Conservation (phyloP, 1,140 invertebrate species). For the Drosophila sp. region DNA sequence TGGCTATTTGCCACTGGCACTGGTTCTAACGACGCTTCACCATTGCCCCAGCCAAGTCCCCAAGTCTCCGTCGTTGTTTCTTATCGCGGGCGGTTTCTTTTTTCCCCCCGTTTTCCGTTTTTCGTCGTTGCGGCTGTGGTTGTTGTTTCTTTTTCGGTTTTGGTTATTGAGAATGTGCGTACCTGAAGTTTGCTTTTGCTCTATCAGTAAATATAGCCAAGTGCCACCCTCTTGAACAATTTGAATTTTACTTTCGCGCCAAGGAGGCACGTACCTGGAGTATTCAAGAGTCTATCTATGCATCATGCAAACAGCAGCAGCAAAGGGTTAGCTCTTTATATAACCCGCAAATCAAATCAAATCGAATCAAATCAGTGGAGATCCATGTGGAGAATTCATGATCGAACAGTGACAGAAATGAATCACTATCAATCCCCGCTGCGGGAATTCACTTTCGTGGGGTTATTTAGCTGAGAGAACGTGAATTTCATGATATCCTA, state of each 20-base stretch:
- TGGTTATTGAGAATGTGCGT: slow-evolving; percentile 19
- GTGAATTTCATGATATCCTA: neutral
- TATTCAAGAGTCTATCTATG: neutral
- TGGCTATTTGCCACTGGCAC: slow-evolving; percentile 19
- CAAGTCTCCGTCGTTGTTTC: slow-evolving; percentile 26
- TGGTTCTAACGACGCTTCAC: slow-evolving; percentile 14
- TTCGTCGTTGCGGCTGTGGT: slow-evolving; percentile 36
- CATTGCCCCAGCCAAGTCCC: slow-evolving; percentile 2
- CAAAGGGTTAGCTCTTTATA: no score
- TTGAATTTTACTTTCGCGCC: slow-evolving; percentile 18
- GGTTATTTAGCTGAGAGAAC: no score
- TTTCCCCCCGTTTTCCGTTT: slow-evolving; percentile 15
- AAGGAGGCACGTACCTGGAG: neutral
- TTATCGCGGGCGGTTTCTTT: slow-evolving; percentile 50
- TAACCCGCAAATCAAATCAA: no score
- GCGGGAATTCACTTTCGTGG: neutral
- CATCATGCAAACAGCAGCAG: neutral
- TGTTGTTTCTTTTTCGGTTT: slow-evolving; percentile 23
- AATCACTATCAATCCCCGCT: neutral
- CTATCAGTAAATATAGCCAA: slow-evolving; percentile 13
- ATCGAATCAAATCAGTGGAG: neutral
- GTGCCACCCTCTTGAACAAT: slow-evolving; percentile 18
- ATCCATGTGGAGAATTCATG: neutral
- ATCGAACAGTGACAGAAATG: neutral
- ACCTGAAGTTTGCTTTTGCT: slow-evolving; percentile 12